A percentile compares a stretch with the other conserved stretches of the same genome.
phyloP scores from a whole-genome alignment of 1,140 invertebrate genomes.

The Conopomorpha cramerella region DNA sequence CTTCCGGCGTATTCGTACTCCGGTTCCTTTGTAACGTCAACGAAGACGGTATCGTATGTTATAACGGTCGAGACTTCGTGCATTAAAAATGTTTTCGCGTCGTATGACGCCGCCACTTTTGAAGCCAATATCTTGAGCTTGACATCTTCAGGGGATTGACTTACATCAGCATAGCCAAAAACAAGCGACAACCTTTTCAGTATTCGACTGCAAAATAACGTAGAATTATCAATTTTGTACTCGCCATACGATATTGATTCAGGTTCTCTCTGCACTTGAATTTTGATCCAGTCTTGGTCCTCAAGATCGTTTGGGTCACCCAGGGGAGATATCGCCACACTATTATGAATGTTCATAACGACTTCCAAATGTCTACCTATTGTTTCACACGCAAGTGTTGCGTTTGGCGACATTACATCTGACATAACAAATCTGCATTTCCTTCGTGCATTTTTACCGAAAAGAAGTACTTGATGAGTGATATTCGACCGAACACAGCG shows the following conservation, averaged over 20 bases:
- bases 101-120: conserved; percentile 9
- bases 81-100: conserved; percentile 21
- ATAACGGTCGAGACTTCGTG: conserved; percentile 21
- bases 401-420: conserved; percentile 11
- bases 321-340: conserved; percentile 22
- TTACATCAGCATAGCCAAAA: conserved; percentile 20
- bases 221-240: conserved; percentile 11
- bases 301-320: conserved; percentile 22
- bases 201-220: conserved; percentile 27
- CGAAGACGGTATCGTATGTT: conserved; percentile 27
- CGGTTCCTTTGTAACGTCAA: conserved; percentile 22
- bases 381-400: conserved; percentile 16
- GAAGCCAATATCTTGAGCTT: conserved; percentile 26
- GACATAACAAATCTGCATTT: conserved; percentile 22
- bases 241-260: conserved; percentile 17
- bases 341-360: conserved; percentile 14
- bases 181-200: conserved; percentile 19
- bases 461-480: conserved; percentile 19
- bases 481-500: conserved; percentile 17
- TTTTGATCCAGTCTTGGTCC: conserved; percentile 25
- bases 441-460: conserved; percentile 27
- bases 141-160: conserved; percentile 4
- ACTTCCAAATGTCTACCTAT: conserved; percentile 22
- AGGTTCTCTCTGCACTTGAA: conserved; percentile 7
- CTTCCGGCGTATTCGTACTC: conserved; percentile 18